Percentiles rank a stretch among this genome's conserved stretches.
Evolutionary conservation across 1,140 invertebrate genomes (phyloP).

Genomic region (Macrostomum lignano): DNA sequence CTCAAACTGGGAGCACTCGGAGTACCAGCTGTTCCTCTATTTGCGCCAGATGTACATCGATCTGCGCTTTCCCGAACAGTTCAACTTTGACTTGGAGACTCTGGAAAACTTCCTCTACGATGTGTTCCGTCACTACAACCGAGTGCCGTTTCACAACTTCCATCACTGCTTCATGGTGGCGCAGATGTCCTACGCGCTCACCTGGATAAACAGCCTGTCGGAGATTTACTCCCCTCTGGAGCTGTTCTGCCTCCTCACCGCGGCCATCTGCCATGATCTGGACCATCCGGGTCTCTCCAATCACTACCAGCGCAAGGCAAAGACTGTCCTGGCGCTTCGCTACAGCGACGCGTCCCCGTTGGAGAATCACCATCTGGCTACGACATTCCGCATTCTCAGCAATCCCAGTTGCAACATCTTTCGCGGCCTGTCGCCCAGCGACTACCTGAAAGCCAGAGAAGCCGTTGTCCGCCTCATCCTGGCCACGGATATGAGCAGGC

Average conservation of each 20-base stretch:
- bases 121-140: conserved; percentile 22
- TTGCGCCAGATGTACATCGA: conserved; percentile 56
- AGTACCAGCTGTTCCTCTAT: conserved; percentile 48
- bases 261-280: conserved; percentile 41
- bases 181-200: conserved; percentile 67
- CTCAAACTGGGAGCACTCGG: conserved; percentile 51
- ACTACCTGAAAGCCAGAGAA: too few species aligned
- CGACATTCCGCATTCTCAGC: conserved; percentile 47
- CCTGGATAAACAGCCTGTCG: conserved; percentile 39
- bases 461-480: conserved; percentile 55
- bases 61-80: conserved; percentile 42
- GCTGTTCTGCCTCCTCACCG: conserved; percentile 45
- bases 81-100: conserved; percentile 40
- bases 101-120: conserved; percentile 22
- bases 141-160: conserved; percentile 53
- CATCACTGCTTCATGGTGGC: conserved; percentile 61
- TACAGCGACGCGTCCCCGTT: conserved; percentile 60
- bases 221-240: conserved; percentile 43
- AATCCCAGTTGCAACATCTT: conserved; percentile 45
- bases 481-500: conserved; percentile 56
- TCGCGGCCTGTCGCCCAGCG: conserved; percentile 37
- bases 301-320: conserved; percentile 51
- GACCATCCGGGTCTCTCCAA: conserved; percentile 29
- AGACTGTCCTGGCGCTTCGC: conserved; percentile 47
- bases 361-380: conserved; percentile 57